Base-by-base conservation (phyloP, 2,797 vertebrate species). In the Setipinna tenuifilis region DNA sequence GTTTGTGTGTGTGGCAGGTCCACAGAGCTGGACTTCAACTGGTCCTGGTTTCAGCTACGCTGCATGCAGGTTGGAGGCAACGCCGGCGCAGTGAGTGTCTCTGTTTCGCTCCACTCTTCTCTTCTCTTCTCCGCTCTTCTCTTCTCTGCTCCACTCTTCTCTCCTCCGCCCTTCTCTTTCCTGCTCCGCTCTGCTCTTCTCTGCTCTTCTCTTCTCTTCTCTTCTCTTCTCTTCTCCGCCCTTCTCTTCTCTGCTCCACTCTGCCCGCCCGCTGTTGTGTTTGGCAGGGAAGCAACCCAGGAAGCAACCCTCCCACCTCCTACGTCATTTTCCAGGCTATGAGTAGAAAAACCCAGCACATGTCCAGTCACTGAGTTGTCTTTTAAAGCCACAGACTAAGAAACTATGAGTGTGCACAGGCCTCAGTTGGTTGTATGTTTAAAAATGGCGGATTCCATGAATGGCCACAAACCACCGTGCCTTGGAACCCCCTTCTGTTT, bases 1-100 rank as follows among this genome's bases (percentile, higher is more conserved):
- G 3, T 44, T 16, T 78, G 71, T 44, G 21, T 35, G 21, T 78
- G 6, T 78, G 59, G 23, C 89, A 99, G 98, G 89, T 99, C 98
- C 62, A 99, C 98, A 0, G 98, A 99, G 92, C 90, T 99, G 92
- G 98, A 99, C 93, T 98, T 95, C 9, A 99, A 98, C 86, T 99
- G 98, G 98, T 98, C 98, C 0, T 99, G 98, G 98, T 99, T 96
- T 92, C 98, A 99, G 91, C 90, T 99, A 87, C 96, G 98, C 62
- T 98, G 97, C 89, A 99, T 99, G 98, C 98, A 99, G 90, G 96
- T 99, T 0, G 98, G 98, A 89, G 98, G 98, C 84, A 99, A 99
- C 12, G 92, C 96, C 28, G 95, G 90, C 0, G 98, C 98, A 28
- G 98, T 99, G 92, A 92, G 98, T 95, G 82, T 84, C 10, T 41